These are phyloP conservation scores for Potamilus streckersoni DNA, from an alignment of 1,140 invertebrate genomes.

Conservation along the genomic window DNA sequence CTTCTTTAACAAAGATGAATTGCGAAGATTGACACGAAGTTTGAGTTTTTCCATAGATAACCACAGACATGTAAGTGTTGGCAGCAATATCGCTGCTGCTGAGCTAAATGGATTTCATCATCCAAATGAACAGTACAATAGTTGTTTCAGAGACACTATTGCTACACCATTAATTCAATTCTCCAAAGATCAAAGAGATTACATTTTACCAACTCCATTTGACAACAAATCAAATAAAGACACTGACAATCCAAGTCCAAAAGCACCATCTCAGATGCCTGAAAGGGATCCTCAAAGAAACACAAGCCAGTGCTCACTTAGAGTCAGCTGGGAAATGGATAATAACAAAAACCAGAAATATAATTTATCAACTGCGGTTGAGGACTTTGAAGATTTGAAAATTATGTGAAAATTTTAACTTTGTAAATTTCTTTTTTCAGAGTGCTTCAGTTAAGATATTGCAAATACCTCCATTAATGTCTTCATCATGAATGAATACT, in stretches of 20 bases:
- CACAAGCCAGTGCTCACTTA: conserved; percentile 11
- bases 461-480: too few species aligned
- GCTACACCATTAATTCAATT: conserved; percentile 16
- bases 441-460: too few species aligned
- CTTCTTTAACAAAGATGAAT: conserved; percentile 54
- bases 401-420: too few species aligned
- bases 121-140: conserved; percentile 3
- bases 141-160: conserved; percentile 30
- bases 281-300: background rate
- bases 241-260: background rate
- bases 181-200: conserved; percentile 7
- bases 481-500: too few species aligned
- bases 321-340: conserved; percentile 26
- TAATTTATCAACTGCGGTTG: conserved; percentile 5
- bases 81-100: conserved; percentile 29
- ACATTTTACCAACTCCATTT: background rate
- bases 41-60: conserved; percentile 53
- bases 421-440: too few species aligned
- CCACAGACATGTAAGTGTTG: conserved; percentile 29
- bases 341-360: conserved; percentile 30
- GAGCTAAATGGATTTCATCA: conserved; percentile 35
- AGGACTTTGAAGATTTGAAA: too few species aligned
- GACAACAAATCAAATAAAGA: background rate
- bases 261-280: background rate
- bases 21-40: conserved; percentile 43